Percentiles rank a stretch among this genome's conserved stretches.
Evolutionary conservation across 2,888 invertebrate genomes (phyloP).

Genomic region (Euplagia quadripunctaria): DNA sequence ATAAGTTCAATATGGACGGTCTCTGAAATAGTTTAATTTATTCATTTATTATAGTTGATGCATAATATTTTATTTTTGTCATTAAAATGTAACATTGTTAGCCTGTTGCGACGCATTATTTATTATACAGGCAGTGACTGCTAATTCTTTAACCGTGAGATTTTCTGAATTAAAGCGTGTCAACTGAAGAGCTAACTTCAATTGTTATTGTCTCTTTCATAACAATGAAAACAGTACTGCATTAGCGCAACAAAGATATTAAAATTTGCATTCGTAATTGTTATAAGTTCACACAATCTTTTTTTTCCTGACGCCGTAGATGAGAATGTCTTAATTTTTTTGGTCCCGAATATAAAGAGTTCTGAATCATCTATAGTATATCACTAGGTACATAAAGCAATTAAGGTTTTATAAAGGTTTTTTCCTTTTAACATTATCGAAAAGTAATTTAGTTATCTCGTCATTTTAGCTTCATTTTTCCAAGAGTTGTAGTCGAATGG

Average conservation of each 20-base stretch:
- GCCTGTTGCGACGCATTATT: background rate
- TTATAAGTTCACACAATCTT: constrained; percentile 1
- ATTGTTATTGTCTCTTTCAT: constrained; percentile 10
- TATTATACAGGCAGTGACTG: background rate
- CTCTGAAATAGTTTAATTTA: background rate
- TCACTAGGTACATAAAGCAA: no score
- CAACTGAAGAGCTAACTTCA: background rate
- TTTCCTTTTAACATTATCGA: no score
- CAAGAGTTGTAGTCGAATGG: background rate
- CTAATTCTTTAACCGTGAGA: background rate
- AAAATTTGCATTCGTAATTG: background rate
- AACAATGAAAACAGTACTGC: constrained; percentile 8
- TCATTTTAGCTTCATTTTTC: background rate
- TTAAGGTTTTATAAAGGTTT: no score
- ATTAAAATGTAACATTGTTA: background rate
- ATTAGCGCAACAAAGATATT: background rate
- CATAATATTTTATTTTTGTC: background rate
- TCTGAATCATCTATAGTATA: background rate
- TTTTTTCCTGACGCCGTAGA: background rate
- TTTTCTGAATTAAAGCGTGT: background rate
- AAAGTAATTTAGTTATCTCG: background rate
- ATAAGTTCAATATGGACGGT: background rate
- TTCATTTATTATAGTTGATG: background rate
- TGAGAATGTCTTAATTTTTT: background rate
- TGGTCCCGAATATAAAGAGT: background rate